Evolutionary conservation across 2,888 invertebrate species (phyloP).

Genomic region (Athalia rosae): DNA sequence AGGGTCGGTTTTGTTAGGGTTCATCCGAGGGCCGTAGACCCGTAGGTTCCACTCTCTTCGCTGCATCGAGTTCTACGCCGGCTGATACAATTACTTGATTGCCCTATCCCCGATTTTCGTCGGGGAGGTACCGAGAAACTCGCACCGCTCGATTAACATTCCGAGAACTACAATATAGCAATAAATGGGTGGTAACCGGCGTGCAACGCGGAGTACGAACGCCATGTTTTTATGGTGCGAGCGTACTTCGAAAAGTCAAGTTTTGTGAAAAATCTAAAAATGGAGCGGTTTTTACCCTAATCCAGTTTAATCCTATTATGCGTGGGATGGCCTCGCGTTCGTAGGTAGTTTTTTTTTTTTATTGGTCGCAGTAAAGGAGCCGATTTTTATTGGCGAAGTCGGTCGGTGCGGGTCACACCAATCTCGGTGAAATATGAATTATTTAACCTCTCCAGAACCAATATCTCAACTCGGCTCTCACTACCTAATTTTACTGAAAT

Average conservation of each 20-base stretch:
- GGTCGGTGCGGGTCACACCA: not conserved
- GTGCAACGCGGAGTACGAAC: slow-evolving; percentile 4
- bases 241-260: slow-evolving; percentile 55
- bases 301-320: slow-evolving; percentile 57
- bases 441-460: not conserved
- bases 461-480: not conserved
- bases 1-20: slow-evolving; percentile 16
- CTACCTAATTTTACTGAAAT: not conserved
- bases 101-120: slow-evolving; percentile 35
- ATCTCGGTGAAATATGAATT: slow-evolving; percentile 15
- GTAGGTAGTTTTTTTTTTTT: slow-evolving; percentile 55
- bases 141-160: slow-evolving; percentile 27
- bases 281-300: slow-evolving; percentile 63
- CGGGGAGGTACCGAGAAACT: slow-evolving; percentile 11
- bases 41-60: not conserved
- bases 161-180: slow-evolving; percentile 21
- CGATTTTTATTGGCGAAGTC: slow-evolving; percentile 25
- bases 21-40: slow-evolving; percentile 14
- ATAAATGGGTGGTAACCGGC: slow-evolving; percentile 12
- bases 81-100: slow-evolving; percentile 41
- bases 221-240: slow-evolving; percentile 54
- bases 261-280: slow-evolving; percentile 58
- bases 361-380: slow-evolving; percentile 46
- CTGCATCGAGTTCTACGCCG: slow-evolving; percentile 4
- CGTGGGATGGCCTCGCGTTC: slow-evolving; percentile 48